Base-by-base conservation (phyloP, 2,797 vertebrate species). In the Nannoperca australis region DNA sequence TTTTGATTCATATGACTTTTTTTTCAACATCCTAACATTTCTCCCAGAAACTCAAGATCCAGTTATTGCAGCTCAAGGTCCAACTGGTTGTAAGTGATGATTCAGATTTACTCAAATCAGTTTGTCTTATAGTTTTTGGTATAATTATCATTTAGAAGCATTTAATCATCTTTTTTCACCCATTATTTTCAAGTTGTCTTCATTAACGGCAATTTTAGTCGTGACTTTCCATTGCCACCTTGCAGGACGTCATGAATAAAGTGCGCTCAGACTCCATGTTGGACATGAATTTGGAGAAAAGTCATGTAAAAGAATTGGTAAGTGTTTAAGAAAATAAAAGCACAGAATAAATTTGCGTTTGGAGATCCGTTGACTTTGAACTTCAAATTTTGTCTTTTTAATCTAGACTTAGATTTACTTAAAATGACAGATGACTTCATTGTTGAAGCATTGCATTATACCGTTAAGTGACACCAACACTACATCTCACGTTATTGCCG, bases 281-380 rank as follows among this genome's bases (percentile, higher is more conserved):
- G 93, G 96, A 97, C 79, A 94, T 99, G 92, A 97, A 96, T 89
- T 73, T 97, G 78, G 98, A 99, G 90, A 99, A 99, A 87, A 98
- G 96, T 86, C 94, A 93, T 85, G 95, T 96, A 20, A 99, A 98
- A 92, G 97, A 97, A 91, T 70, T 97, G 97, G 98, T 99, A 94
- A 87, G 96, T 95, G 62, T 67, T 71, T 18, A 9, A 50, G 3
- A 36, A 50, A 60, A 62, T 22, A 0, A 8, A 36, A 20, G 30
- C 14, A 17, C 7, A 1, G 13, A 27, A 4, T n/a, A 45, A 44
- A 54, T 45, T 0, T 13, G 1, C 18, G 2, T 36, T 36, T 38
- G 27, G 27, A 54, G 11, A 42, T 68, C 24, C 0, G 17, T 24
- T 4, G 20, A 58, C 32, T 36, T 36, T 32, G 2, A 3, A 8